Percentiles rank a stretch among this genome's conserved stretches.
Evolutionary conservation across 2,113 vertebrate species (phyloP).

Genomic region (Bolborhynchus lineola): DNA sequence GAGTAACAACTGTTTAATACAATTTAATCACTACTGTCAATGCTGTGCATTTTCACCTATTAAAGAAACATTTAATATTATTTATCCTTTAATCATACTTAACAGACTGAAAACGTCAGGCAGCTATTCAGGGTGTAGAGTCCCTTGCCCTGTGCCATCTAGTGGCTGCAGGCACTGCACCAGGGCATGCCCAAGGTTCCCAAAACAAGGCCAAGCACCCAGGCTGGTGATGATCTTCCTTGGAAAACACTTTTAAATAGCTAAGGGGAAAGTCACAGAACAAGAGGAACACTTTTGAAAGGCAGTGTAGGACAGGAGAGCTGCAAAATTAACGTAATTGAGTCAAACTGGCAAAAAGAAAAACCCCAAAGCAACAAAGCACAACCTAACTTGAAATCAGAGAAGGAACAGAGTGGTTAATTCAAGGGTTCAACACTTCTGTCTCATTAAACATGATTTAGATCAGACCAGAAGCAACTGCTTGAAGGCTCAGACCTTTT

Average conservation of each 20-base stretch:
- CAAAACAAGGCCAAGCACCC: background rate
- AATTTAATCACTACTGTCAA: slow-evolving; percentile 49
- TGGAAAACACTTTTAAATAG: background rate
- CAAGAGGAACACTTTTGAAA: background rate
- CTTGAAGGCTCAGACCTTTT: background rate
- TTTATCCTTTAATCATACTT: slow-evolving; percentile 41
- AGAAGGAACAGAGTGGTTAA: background rate
- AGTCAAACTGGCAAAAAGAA: background rate
- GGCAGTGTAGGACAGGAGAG: background rate
- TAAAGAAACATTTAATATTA: slow-evolving; percentile 30
- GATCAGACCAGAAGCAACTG: background rate
- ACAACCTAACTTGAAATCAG: background rate
- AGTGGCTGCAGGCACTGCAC: background rate
- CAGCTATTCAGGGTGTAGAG: background rate
- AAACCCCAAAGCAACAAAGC: background rate
- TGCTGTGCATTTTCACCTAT: slow-evolving; percentile 21
- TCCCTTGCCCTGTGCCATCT: background rate
- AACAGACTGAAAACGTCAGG: background rate
- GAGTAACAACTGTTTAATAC: slow-evolving; percentile 54
- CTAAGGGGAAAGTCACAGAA: background rate
- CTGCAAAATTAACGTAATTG: background rate
- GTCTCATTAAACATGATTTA: background rate
- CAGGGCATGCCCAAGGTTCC: background rate
- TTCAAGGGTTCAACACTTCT: background rate
- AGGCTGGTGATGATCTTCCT: background rate